Evolutionary conservation across 2,888 invertebrate species (phyloP), one percentile per base, ranked within the genome.

Genomic region (Phrixothrix hirtus): DNA sequence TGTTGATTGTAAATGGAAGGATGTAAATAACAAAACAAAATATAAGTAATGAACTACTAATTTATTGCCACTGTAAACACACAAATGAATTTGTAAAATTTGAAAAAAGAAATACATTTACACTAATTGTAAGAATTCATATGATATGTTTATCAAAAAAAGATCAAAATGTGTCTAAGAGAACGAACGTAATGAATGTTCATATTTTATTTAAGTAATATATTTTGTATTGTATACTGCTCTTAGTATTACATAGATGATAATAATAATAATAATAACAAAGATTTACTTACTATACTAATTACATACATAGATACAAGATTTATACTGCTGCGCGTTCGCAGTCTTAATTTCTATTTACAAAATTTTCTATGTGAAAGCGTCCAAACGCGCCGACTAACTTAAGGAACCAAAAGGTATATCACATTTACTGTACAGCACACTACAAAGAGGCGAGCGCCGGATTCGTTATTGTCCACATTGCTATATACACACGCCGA

Each of bases 31-130:
- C n/a, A n/a, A n/a, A n/a, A n/a, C 35, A 36, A 21, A 31, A 29
- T 48, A 41, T 67, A 69, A 73, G 71, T 74, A 76, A 75, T 74
- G 73, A 75, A 74, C 73, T 73, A 74, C 71, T 75, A 72, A 72
- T 74, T 75, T 76, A 75, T 76, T 75, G 76, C 75, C 75, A 71
- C 70, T 67, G 69, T 70, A 72, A n/a, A 75, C 75, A 75, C 75
- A 75, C 73, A 72, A 71, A 54, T 48, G 31, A 54, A 54, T 61
- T n/a, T 53, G 52, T 51, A 58, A 58, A 59, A 48, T 49, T 45
- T 48, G 43, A 31, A 45, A 52, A 52, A 46, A 41, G 45, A 47
- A 53, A 47, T 66, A 68, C 64, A 63, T 64, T 61, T 58, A 61
- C 59, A 62, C 49, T 57, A 57, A 55, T 58, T 45, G 55, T 48